Evolutionary conservation across 1,140 invertebrate species (phyloP).

Genomic region (Tribolium castaneum): DNA sequence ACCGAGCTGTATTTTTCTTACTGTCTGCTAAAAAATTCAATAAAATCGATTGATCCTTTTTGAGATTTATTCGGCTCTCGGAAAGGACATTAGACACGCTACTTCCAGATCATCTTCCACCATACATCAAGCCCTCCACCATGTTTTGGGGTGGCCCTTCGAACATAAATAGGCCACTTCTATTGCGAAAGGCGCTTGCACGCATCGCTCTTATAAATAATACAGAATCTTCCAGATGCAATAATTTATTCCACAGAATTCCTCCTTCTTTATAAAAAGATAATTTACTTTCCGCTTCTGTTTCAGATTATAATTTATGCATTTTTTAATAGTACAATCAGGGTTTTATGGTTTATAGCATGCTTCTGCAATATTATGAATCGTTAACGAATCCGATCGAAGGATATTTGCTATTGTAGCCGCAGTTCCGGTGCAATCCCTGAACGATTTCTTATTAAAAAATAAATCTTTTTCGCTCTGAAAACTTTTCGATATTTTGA

Average conservation of each 20-base stretch:
- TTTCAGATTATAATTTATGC: conserved; percentile 14
- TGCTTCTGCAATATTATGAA: background rate
- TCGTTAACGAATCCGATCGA: background rate
- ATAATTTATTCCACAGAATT: conserved; percentile 14
- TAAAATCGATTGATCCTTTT: conserved; percentile 2
- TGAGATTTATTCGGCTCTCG: conserved; percentile 26
- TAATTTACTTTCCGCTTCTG: conserved; percentile 26
- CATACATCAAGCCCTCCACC: conserved; percentile 29
- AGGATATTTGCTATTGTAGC: too few species aligned
- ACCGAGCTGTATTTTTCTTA: background rate
- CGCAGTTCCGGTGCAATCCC: too few species aligned
- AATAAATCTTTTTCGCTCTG: background rate
- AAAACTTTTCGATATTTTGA: conserved; percentile 33
- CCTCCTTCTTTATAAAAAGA: conserved; percentile 26
- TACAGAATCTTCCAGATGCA: conserved; percentile 37
- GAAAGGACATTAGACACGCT: conserved; percentile 28
- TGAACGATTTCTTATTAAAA: background rate
- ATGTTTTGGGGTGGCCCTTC: conserved; percentile 30
- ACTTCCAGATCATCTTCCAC: conserved; percentile 27
- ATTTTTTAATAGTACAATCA: conserved; percentile 26
- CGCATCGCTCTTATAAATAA: conserved; percentile 39
- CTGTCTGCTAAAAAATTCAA: background rate
- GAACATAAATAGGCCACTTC: conserved; percentile 39
- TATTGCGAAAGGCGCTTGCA: conserved; percentile 25
- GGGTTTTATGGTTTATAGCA: conserved; percentile 16